These are phyloP conservation scores for Cantharis rufa DNA, from an alignment of 2,888 invertebrate genomes.

Conservation along the genomic window DNA sequence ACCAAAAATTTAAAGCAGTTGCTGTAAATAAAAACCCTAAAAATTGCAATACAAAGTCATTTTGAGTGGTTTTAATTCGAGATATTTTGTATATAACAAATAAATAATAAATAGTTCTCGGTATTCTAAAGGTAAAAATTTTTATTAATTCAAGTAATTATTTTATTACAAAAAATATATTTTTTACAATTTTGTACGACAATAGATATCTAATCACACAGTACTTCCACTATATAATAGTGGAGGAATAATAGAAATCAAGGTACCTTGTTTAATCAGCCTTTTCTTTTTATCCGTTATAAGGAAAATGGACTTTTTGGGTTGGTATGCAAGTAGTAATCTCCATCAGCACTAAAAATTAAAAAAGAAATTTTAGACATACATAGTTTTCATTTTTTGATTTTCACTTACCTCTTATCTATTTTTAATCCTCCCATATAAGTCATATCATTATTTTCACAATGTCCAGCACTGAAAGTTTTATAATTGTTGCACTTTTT, in stretches of 20 bases:
- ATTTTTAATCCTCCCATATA: slow-evolving; percentile 15
- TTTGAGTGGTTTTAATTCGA: no score
- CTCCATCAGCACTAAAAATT: not conserved
- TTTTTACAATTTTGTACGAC: not conserved
- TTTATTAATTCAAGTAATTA: not conserved
- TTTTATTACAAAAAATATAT: not conserved
- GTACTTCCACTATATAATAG: not conserved
- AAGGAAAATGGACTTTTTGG: not conserved
- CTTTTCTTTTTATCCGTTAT: not conserved
- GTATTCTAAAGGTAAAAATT: no score
- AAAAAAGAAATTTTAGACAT: not conserved
- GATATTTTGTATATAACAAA: no score
- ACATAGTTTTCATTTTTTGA: no score
- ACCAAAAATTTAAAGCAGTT: no score
- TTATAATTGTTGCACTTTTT: slow-evolving; percentile 15
- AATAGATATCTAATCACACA: not conserved
- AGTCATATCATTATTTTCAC: slow-evolving; percentile 15
- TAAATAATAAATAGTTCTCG: no score
- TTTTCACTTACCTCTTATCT: slow-evolving; percentile 3
- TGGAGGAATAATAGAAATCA: not conserved
- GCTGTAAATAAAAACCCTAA: no score
- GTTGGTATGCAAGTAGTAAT: not conserved
- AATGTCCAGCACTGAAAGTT: slow-evolving; percentile 23
- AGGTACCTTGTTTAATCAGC: not conserved
- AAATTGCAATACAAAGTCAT: no score